Percentiles rank a stretch among this genome's conserved stretches.
Evolutionary conservation across 2,797 vertebrate genomes (phyloP).

Genomic region (Pyrocephalus nanus): DNA sequence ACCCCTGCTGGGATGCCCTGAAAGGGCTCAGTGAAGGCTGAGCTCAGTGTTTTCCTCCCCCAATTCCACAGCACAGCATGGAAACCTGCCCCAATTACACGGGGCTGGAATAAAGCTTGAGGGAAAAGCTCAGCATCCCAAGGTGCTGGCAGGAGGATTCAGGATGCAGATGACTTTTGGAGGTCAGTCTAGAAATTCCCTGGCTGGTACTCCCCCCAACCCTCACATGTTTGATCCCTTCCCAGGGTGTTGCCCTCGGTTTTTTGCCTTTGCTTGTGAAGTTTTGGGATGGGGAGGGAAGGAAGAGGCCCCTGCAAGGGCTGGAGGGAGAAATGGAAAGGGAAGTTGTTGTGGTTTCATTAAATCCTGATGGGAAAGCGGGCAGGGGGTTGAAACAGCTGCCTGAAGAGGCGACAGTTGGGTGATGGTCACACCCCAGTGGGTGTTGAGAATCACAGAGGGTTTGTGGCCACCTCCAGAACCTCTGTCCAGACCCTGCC

Average conservation of each 20-base stretch:
- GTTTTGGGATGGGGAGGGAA: not conserved
- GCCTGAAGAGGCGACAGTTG: accelerated
- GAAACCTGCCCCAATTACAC: conserved; percentile 36
- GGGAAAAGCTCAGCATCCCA: not conserved
- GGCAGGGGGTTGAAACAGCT: not conserved
- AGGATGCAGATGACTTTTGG: not conserved
- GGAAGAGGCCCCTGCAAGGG: not conserved
- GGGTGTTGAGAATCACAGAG: accelerated
- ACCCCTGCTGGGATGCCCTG: accelerated
- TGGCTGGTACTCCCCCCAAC: accelerated
- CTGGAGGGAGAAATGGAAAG: not conserved
- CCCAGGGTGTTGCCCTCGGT: not conserved
- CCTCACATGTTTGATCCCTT: not conserved
- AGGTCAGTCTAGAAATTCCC: not conserved
- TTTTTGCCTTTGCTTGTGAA: not conserved
- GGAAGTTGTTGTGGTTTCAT: not conserved
- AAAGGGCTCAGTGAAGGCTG: not conserved
- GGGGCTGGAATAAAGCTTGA: not conserved
- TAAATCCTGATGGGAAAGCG: accelerated
- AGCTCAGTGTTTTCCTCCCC: not conserved
- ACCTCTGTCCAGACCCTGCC: not conserved
- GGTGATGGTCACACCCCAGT: not conserved
- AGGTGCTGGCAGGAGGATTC: conserved; percentile 1
- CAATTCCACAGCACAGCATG: not conserved
- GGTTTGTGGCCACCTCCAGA: not conserved